Conservation (phyloP, 2,113 vertebrate genomes). For the Pungitius pungitius region DNA sequence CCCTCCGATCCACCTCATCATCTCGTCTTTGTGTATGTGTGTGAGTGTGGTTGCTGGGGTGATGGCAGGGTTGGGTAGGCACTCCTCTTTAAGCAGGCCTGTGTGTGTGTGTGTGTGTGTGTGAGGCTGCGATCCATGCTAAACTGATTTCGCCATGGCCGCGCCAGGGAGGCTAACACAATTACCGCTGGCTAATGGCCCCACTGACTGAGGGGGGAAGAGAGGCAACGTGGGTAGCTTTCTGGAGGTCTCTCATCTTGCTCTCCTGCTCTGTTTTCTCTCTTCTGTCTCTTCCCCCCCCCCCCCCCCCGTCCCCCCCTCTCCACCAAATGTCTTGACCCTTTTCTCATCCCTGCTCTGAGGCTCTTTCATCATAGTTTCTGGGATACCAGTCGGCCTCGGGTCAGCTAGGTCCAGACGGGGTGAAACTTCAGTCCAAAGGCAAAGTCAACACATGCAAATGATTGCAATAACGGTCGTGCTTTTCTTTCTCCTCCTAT, state of each 20-base stretch:
- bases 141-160: constrained; percentile 96
- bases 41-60: constrained; percentile 78
- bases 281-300: constrained; percentile 28
- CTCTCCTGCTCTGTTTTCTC: constrained; percentile 60
- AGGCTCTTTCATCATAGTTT: constrained; percentile 62
- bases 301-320: neutral
- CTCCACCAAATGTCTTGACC: constrained; percentile 67
- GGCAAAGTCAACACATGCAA: constrained; percentile 66
- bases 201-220: constrained; percentile 84
- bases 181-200: constrained; percentile 97
- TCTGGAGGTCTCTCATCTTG: constrained; percentile 80
- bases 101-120: constrained; percentile 61
- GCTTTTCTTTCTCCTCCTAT: constrained; percentile 33
- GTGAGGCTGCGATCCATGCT: constrained; percentile 91
- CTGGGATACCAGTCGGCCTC: constrained; percentile 51
- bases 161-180: constrained; percentile 94
- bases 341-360: constrained; percentile 64
- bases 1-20: constrained; percentile 65
- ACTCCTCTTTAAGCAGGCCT: constrained; percentile 75
- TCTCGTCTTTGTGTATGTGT: constrained; percentile 69
- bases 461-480: constrained; percentile 44
- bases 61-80: constrained; percentile 77
- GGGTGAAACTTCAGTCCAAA: constrained; percentile 42
- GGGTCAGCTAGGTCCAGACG: constrained; percentile 41
- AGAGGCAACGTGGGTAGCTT: constrained; percentile 84